Base-by-base conservation (phyloP, 2,888 invertebrate species). In the Drosophila mercatorum region DNA sequence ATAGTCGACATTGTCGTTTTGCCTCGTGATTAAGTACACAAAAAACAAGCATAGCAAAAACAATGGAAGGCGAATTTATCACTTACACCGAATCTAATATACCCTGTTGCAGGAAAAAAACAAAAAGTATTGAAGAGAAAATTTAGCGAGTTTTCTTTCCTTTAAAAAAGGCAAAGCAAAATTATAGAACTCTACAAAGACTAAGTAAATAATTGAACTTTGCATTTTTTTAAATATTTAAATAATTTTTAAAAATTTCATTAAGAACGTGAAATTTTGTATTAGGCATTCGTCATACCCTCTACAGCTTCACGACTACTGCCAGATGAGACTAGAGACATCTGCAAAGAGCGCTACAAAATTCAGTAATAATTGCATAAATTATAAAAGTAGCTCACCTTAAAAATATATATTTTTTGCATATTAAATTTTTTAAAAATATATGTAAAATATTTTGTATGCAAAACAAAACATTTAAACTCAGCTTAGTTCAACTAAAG, bases 1-100 rank as follows among this genome's bases (percentile, higher is more conserved):
- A 14, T 55, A 64, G 62, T 76, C 71, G 76, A 73, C 73, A 68
- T 80, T 68, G 60, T 75, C 71, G 79, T 68, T 75, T 71, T 84
- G 71, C 69, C 71, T 66, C 64, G 61, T 72, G 75, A 80, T 76
- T 67, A 65, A 78, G 61, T 41, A 58, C 34, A 41, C 43, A 58
- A 46, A 49, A 46, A 59, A 34, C 28, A 34, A 44, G 43, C 55
- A 31, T 53, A 26, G 36, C 10, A 62, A 61, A 72, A 73, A 65
- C 52, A 79, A 64, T 52, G 56, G 41, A 17, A 51, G 26, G 3
- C 3, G 36, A 5, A 2, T 5, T 3, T 3, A 4, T 17, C 1
- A 4, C 8, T 14, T 5, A 22, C 44, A 12, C 22, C 57, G 57
- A 14, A 26, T 22, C 10, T 22, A 10, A 44, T 5, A 57, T 44